Evolutionary conservation across 2,888 invertebrate genomes (phyloP).

Genomic region (Euspilapteryx auroguttella): DNA sequence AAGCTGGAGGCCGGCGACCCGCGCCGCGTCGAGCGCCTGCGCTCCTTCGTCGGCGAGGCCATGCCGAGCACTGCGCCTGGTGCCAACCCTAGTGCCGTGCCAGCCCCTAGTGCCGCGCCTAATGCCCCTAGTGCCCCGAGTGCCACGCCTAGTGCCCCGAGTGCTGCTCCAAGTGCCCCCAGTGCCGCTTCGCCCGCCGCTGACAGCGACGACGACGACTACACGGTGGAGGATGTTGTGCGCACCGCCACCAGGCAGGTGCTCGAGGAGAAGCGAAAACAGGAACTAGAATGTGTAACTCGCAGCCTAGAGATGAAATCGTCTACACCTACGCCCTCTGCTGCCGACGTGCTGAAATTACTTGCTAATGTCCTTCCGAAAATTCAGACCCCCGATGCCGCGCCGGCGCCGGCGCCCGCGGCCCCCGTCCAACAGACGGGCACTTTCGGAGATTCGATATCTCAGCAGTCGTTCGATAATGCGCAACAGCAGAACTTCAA

Average conservation of each 20-base stretch:
- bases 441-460: conserved; percentile 28
- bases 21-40: conserved; percentile 72
- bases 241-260: conserved; percentile 76
- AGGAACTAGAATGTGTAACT: no score
- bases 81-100: conserved; percentile 5
- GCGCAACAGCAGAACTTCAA: no score
- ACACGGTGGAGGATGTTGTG: conserved; percentile 79
- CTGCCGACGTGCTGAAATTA: conserved; percentile 32
- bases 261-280: conserved; percentile 65
- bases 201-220: conserved; percentile 76
- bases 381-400: no score
- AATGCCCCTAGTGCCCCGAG: neutral
- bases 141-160: neutral
- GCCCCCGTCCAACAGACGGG: conserved; percentile 29
- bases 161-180: neutral
- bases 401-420: no score
- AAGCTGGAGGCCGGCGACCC: conserved; percentile 75
- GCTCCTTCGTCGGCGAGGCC: conserved; percentile 71
- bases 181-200: conserved; percentile 18
- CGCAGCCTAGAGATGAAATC: no score
- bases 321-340: no score
- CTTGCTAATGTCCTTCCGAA: no score
- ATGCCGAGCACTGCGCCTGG: conserved; percentile 5
- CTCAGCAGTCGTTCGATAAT: neutral
- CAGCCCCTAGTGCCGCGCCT: conserved; percentile 3